Evolutionary conservation across 2,797 vertebrate species (phyloP), one percentile per base, ranked within the genome.

Genomic region (Falco biarmicus): DNA sequence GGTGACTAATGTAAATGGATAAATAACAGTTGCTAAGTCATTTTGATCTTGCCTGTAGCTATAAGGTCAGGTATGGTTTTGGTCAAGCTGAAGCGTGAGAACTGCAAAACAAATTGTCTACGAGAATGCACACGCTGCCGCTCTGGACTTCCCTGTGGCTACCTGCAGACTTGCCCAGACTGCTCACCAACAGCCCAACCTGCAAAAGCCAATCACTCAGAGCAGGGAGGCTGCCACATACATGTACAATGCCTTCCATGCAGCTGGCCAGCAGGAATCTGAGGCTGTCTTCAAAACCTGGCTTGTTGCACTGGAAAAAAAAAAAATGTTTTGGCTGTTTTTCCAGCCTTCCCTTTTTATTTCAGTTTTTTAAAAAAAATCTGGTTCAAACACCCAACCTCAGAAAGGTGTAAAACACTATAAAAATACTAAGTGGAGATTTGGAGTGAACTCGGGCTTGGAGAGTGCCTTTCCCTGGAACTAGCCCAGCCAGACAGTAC

Each of bases 161-260:
- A 15, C 74, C 71, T 45, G 47, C 4, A 1, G 54, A 5, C 34
- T 43, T 16, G 57, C 37, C 51, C 68, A 13, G 32, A 41, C 41
- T 85, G 68, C 32, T 17, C 45, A 26, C 4, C 1, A 0, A 4
- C 53, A 48, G 39, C 25, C 3, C 0, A 43, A 54, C 54, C 19
- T 45, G 25, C 28, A 16, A 43, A 32, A 47, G 51, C 8, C 6
- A 11, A 13, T 6, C 41, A 7, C 43, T 5, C 48, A 9, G 53
- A 9, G 53, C 71, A 39, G 43, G 37, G 66, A 81, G 47, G 16
- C 5, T 65, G 59, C 25, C 51, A 45, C 15, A 28, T 1, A 45
- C 15, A 28, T 1, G 11, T 20, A 17, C 39, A 15, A 14, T 3
- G 43, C 6, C 39, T 17, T 29, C 13, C 2, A 1, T 8, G 63